Evolutionary conservation across 2,888 invertebrate species (phyloP).

Genomic region (Protophormia terraenovae): DNA sequence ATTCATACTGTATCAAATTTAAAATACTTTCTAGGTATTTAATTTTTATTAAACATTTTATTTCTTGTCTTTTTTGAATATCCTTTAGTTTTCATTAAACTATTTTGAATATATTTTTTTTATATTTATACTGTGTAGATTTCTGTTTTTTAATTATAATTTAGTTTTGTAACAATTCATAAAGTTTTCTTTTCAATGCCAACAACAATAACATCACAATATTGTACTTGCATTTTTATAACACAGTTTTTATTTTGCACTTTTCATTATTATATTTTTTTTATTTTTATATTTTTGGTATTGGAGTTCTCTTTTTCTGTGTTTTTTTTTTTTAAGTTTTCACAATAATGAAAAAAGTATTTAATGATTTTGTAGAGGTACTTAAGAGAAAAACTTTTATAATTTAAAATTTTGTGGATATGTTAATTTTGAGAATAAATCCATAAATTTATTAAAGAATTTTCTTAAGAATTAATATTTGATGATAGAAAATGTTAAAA

Average conservation of each 20-base stretch:
- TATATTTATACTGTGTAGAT: not conserved
- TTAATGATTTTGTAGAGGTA: not conserved
- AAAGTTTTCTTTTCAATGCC: constrained; percentile 56
- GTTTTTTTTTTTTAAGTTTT: not conserved
- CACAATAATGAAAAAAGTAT: not conserved
- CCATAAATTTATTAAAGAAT: too few species aligned
- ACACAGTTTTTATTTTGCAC: constrained; percentile 66
- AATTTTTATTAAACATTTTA: too few species aligned
- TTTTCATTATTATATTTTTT: constrained; percentile 42
- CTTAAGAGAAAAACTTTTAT: too few species aligned
- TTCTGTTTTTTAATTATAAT: not conserved
- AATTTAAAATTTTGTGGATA: too few species aligned
- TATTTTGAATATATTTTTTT: not conserved
- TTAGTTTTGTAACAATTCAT: constrained; percentile 51
- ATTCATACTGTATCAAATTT: too few species aligned
- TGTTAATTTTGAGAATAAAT: too few species aligned
- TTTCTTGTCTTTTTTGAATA: not conserved
- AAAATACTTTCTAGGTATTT: too few species aligned
- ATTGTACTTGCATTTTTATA: constrained; percentile 54
- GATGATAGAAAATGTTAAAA: too few species aligned
- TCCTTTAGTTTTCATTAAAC: not conserved
- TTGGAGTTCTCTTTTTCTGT: constrained; percentile 16
- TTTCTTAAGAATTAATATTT: too few species aligned
- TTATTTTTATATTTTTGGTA: constrained; percentile 7
- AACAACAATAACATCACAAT: constrained; percentile 64